Evolutionary conservation across 2,113 vertebrate genomes (phyloP).

Genomic region (Pica pica): DNA sequence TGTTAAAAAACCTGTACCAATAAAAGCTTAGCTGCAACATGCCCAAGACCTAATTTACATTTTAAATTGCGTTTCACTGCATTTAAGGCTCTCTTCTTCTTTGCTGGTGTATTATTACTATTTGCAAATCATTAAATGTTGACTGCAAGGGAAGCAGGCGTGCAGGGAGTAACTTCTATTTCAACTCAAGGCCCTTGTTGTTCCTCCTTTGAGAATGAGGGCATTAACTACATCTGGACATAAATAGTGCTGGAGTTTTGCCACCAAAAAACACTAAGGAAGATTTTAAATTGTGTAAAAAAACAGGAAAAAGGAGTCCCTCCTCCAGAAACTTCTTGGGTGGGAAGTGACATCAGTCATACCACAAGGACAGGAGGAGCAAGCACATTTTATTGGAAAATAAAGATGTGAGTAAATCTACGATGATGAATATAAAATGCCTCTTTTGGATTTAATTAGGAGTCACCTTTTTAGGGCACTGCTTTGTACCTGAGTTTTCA

Average conservation of each 20-base stretch:
- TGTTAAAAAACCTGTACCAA: not conserved
- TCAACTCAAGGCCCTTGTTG: not conserved
- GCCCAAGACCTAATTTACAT: not conserved
- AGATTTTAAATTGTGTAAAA: not conserved
- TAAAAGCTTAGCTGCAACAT: not conserved
- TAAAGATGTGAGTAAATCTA: constrained; percentile 49
- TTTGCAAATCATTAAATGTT: constrained; percentile 11
- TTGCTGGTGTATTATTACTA: not conserved
- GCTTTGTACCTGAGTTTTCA: constrained; percentile 44
- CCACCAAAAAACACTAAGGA: not conserved
- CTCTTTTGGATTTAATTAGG: constrained; percentile 51
- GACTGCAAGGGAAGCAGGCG: not conserved
- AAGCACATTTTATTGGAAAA: constrained; percentile 39
- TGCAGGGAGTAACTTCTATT: not conserved
- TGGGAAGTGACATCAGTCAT: constrained; percentile 25
- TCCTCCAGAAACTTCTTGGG: constrained; percentile 30
- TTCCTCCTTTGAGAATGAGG: constrained; percentile 8
- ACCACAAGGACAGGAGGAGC: constrained; percentile 6
- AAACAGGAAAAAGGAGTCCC: not conserved
- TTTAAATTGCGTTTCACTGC: not conserved
- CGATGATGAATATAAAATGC: constrained; percentile 50
- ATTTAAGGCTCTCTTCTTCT: constrained; percentile 8
- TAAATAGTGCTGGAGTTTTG: not conserved
- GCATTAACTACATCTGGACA: not conserved
- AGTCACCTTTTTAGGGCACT: constrained; percentile 37